Percentiles rank a stretch among this genome's conserved stretches.
Conservation (phyloP, 1,140 invertebrate genomes). For the Augochlora pura region DNA sequence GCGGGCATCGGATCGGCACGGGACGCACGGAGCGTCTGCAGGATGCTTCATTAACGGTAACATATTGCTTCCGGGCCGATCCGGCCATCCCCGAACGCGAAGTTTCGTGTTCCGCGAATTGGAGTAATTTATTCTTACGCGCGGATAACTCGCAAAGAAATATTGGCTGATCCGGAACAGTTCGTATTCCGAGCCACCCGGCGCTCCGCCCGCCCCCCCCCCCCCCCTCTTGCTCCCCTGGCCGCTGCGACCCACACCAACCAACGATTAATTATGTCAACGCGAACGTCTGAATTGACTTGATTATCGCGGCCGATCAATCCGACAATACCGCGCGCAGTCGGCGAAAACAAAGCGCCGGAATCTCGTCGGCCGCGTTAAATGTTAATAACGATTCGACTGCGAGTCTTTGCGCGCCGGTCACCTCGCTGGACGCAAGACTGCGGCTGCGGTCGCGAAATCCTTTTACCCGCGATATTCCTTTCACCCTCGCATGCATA, state of each 20-base stretch:
- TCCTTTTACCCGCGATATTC: too few species aligned
- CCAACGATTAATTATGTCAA: constrained; percentile 11
- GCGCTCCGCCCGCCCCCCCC: too few species aligned
- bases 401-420: too few species aligned
- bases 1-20: not conserved
- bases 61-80: constrained; percentile 30
- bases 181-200: not conserved
- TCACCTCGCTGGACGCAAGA: too few species aligned
- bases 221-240: too few species aligned
- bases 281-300: not conserved
- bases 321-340: not conserved
- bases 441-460: too few species aligned
- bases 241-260: not conserved
- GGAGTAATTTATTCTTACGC: constrained; percentile 20
- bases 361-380: not conserved
- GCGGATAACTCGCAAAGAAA: constrained; percentile 24
- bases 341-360: too few species aligned
- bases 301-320: constrained; percentile 8
- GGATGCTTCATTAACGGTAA: constrained; percentile 49
- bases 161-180: not conserved
- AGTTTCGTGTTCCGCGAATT: constrained; percentile 4
- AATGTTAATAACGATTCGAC: not conserved
- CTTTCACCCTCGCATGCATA: not conserved
- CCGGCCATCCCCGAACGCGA: not conserved
- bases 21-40: constrained; percentile 27